These are phyloP conservation scores for Plectus sambesii DNA, from an alignment of 1,140 invertebrate species.

Conservation along the genomic window DNA sequence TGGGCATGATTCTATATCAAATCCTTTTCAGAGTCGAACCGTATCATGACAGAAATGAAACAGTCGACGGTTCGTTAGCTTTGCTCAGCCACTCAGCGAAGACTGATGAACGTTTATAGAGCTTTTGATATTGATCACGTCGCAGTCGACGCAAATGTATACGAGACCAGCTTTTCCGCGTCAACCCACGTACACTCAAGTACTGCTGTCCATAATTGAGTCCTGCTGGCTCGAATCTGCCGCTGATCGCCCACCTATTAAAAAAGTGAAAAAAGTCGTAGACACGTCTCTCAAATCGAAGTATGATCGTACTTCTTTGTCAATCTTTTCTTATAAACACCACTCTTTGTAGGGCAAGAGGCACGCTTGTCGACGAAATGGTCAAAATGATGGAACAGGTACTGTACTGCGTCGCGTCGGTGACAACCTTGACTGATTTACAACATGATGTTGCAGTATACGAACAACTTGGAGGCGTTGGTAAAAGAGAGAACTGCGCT, in stretches of 20 bases:
- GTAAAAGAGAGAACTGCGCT: conserved; percentile 42
- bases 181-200: conserved; percentile 34
- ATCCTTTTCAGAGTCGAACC: conserved; percentile 43
- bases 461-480: conserved; percentile 39
- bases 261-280: conserved; percentile 39
- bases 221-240: conserved; percentile 44
- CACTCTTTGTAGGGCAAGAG: conserved; percentile 30
- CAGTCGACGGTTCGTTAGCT: conserved; percentile 25
- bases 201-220: conserved; percentile 40
- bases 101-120: conserved; percentile 23
- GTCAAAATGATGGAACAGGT: conserved; percentile 46
- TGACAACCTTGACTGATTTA: background rate
- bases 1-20: conserved; percentile 43
- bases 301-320: conserved; percentile 13
- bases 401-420: too few species aligned
- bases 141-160: conserved; percentile 42
- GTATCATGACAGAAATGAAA: conserved; percentile 38
- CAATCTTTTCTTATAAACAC: conserved; percentile 4
- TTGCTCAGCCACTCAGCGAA: background rate
- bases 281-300: conserved; percentile 43
- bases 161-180: conserved; percentile 41
- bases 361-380: conserved; percentile 44
- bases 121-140: conserved; percentile 37
- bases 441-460: conserved; percentile 27
- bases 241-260: conserved; percentile 44